Evolutionary conservation across 2,888 invertebrate genomes (phyloP).

Genomic region (Apodemia mormo): DNA sequence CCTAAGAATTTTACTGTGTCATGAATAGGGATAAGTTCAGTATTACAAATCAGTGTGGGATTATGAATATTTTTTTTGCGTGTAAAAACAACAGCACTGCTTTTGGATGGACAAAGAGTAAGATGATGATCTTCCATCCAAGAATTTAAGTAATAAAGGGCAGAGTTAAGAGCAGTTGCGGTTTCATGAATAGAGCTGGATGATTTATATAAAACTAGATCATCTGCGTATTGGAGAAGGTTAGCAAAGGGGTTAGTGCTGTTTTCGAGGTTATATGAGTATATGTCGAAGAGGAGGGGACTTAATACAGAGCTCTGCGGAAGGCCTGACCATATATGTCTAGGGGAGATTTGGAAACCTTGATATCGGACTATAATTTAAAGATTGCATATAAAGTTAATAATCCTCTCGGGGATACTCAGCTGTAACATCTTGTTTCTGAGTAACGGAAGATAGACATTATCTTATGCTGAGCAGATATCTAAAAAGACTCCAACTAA

Average conservation of each 20-base stretch:
- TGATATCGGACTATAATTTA: too few relatives aligned
- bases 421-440: too few relatives aligned
- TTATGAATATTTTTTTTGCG: too few relatives aligned
- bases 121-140: not conserved
- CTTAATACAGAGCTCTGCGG: constrained; percentile 19
- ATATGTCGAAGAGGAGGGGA: constrained; percentile 7
- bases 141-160: not conserved
- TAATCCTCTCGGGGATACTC: too few relatives aligned
- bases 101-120: not conserved
- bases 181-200: too few relatives aligned
- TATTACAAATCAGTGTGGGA: not conserved
- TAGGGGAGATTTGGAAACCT: not conserved
- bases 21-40: not conserved
- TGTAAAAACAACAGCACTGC: too few relatives aligned
- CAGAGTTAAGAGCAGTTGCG: not conserved
- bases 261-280: not conserved
- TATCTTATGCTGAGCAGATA: too few relatives aligned
- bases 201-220: constrained; percentile 5
- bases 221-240: not conserved
- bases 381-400: too few relatives aligned
- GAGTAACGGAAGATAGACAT: too few relatives aligned
- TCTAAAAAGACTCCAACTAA: too few relatives aligned
- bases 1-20: not conserved
- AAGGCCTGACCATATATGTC: not conserved
- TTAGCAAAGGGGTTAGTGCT: not conserved